Conservation (phyloP, 1,140 invertebrate species). For the Lucilia sericata region DNA sequence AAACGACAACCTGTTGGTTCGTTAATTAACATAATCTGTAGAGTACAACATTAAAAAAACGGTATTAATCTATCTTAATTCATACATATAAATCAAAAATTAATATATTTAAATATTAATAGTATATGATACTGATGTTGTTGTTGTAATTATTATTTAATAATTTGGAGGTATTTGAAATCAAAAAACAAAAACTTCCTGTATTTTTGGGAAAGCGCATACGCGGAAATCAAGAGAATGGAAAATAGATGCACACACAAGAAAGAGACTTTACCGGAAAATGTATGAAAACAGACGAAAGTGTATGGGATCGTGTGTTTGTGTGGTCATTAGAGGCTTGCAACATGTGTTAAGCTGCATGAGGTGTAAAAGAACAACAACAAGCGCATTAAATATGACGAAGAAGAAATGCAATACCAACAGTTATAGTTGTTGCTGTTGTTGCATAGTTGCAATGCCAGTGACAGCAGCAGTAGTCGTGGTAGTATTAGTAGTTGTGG, state of each 20-base stretch:
- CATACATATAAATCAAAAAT: background rate
- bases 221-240: conserved; percentile 12
- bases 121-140: background rate
- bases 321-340: conserved; percentile 8
- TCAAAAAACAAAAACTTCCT: background rate
- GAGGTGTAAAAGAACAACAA: background rate
- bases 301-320: background rate
- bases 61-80: background rate
- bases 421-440: conserved; percentile 7
- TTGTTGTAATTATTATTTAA: background rate
- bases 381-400: background rate
- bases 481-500: background rate
- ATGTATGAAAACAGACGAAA: background rate
- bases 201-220: background rate
- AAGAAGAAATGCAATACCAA: background rate
- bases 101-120: background rate
- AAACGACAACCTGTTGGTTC: background rate
- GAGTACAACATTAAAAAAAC: background rate
- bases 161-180: background rate
- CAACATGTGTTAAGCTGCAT: conserved; percentile 1
- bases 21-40: background rate
- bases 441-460: background rate
- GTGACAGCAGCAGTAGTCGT: background rate
- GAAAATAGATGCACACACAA: background rate
- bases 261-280: conserved; percentile 2